Conservation (phyloP, 2,113 vertebrate genomes). For the Brienomyrus longianalis region DNA sequence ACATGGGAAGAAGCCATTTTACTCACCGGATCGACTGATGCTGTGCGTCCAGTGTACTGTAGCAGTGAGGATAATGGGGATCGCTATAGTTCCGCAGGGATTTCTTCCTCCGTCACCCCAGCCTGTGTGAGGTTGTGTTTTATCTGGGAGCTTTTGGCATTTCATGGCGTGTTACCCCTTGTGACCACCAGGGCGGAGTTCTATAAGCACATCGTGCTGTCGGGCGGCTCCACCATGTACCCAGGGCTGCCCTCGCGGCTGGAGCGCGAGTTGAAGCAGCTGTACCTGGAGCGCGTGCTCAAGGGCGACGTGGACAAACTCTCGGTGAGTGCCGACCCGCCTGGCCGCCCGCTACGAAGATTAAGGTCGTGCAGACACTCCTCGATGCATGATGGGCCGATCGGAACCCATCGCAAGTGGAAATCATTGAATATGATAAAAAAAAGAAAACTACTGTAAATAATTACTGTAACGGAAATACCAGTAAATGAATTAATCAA, state of each 20-base stretch:
- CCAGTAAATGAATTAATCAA: no score
- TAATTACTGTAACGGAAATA: no score
- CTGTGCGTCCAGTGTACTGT: not conserved
- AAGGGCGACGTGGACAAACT: constrained; percentile 86
- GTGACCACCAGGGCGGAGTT: constrained; percentile 68
- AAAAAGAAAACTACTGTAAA: no score
- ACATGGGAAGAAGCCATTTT: not conserved
- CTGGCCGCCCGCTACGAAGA: not conserved
- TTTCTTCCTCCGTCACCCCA: not conserved
- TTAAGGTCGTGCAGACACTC: no score
- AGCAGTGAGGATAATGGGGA: not conserved
- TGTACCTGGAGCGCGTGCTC: constrained; percentile 80
- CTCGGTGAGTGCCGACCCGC: constrained; percentile 59
- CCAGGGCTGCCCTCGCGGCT: constrained; percentile 79
- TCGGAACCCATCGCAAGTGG: not conserved
- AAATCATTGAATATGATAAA: not conserved
- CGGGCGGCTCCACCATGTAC: constrained; percentile 85
- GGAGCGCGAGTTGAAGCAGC: constrained; percentile 82
- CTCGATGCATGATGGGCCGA: not conserved
- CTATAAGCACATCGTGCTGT: constrained; percentile 87
- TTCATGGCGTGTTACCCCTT: not conserved
- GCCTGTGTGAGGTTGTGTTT: not conserved
- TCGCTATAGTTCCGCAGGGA: no score
- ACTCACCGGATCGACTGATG: not conserved
- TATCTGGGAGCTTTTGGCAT: not conserved